Percentiles rank a stretch among this genome's conserved stretches.
phyloP scores from a whole-genome alignment of 2,888 invertebrate species.

The Hipparchia semele region DNA sequence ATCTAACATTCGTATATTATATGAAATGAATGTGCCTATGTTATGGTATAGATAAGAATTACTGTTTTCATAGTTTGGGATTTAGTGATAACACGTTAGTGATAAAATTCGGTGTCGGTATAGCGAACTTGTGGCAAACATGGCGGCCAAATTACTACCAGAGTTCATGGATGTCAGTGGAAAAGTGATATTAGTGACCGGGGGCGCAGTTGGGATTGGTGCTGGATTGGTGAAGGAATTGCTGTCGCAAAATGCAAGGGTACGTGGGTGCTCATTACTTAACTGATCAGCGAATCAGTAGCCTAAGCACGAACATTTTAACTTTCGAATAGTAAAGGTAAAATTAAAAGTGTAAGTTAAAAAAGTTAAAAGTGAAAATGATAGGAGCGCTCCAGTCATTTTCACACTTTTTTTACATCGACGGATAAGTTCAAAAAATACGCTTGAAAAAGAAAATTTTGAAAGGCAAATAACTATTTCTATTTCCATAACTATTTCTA shows the following conservation, averaged over 20 bases:
- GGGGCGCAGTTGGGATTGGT: conserved; percentile 70
- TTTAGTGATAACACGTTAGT: conserved; percentile 14
- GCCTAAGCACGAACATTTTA: no score
- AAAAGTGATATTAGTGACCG: conserved; percentile 72
- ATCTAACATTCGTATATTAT: background rate
- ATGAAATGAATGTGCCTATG: background rate
- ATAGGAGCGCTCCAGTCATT: no score
- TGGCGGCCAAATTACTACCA: conserved; percentile 12
- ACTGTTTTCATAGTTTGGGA: conserved; percentile 6
- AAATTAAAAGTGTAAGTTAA: no score
- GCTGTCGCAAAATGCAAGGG: conserved; percentile 63
- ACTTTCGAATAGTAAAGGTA: no score
- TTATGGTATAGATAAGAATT: conserved; percentile 13
- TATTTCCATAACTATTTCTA: no score
- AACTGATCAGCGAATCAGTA: no score
- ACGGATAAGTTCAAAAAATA: no score
- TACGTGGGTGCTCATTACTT: conserved; percentile 41
- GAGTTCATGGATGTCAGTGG: conserved; percentile 54
- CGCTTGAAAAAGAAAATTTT: no score
- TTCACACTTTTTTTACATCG: no score
- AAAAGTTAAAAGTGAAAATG: no score
- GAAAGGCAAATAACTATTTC: no score
- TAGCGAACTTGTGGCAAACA: background rate
- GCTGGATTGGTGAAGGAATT: conserved; percentile 63
- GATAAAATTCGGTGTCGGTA: conserved; percentile 7